These are phyloP conservation scores for Orestias chungarensis DNA, from an alignment of 2,797 vertebrate genomes.

Conservation along the genomic window DNA sequence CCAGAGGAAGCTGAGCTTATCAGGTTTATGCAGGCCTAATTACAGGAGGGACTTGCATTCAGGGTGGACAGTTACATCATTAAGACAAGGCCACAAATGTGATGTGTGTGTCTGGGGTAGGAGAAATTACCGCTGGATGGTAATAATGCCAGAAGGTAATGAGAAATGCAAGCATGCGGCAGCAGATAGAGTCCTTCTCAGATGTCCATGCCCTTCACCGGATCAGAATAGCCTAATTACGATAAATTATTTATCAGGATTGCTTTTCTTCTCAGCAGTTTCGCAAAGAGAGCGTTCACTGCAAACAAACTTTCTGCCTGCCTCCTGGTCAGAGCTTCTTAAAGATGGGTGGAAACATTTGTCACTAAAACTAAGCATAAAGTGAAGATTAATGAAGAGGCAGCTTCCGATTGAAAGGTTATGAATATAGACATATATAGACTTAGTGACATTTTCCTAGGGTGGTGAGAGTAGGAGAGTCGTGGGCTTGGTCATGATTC, in stretches of 20 bases:
- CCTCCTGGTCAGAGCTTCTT: slow-evolving; percentile 1
- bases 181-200: slow-evolving; percentile 50
- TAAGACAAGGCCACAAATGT: slow-evolving; percentile 35
- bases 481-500: background rate
- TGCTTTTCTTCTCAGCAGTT: slow-evolving; percentile 46
- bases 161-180: slow-evolving; percentile 55
- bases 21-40: slow-evolving; percentile 60
- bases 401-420: background rate
- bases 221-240: slow-evolving; percentile 62
- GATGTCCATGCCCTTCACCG: slow-evolving; percentile 50
- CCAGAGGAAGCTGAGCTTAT: slow-evolving; percentile 45
- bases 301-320: slow-evolving; percentile 21
- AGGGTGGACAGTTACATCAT: slow-evolving; percentile 52
- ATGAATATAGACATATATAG: background rate
- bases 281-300: slow-evolving; percentile 14
- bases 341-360: background rate
- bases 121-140: slow-evolving; percentile 45
- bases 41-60: slow-evolving; percentile 51
- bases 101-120: slow-evolving; percentile 12
- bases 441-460: background rate
- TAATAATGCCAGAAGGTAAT: slow-evolving; percentile 58
- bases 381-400: background rate
- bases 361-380: background rate
- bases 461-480: background rate
- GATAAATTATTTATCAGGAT: slow-evolving; percentile 69